Base-by-base conservation (phyloP, 2,888 invertebrate genomes). In the Pocota personata region DNA sequence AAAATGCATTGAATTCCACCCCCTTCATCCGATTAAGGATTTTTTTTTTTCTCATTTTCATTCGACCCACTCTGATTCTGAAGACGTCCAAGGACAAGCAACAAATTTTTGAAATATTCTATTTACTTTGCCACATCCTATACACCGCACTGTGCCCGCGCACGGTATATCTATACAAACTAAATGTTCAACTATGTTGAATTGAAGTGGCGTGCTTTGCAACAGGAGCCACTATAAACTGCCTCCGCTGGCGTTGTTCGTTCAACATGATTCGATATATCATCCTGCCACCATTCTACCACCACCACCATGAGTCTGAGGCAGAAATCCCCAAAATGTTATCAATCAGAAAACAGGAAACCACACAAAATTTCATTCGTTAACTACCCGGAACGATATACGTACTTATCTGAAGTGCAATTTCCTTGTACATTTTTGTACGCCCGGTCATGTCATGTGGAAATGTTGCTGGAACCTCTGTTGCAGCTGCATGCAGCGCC, bases 261-360 rank as follows among this genome's bases (percentile, higher is more conserved):
- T 43, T 78, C 19, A 75, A 50, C 60, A 43, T 72, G 46, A 67
- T 82, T 35, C 55, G 46, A 86, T 86, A 77, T 57, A 82, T 86
- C 71, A 80, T 76, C 62, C 69, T 79, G 77, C 62, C 77, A 87
- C 76, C 57, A 50, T 46, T 24, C 27, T 16, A 24, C 37, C 8
- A 21, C 40, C 57, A 62, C n/a, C 32, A 58, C 4, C 32, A 43
- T 48, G 37, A 52, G 48, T 37, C 10, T 43, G 2, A 55, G 72
- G 27, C 30, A 52, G 50, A 24, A 52, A 87, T 69, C 73, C 76
- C 80, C 78, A 71, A 87, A 87, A 87, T 83, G 88, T 88, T 88
- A 88, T 88, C 88, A 88, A 88, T 88, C 88, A 88, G 87, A 87
- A 75, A 75, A 88, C 87, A 88, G 88, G 88, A 88, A 88, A 87